Base-by-base conservation (phyloP, 2,113 vertebrate species). In the Tragelaphus imberbis region DNA sequence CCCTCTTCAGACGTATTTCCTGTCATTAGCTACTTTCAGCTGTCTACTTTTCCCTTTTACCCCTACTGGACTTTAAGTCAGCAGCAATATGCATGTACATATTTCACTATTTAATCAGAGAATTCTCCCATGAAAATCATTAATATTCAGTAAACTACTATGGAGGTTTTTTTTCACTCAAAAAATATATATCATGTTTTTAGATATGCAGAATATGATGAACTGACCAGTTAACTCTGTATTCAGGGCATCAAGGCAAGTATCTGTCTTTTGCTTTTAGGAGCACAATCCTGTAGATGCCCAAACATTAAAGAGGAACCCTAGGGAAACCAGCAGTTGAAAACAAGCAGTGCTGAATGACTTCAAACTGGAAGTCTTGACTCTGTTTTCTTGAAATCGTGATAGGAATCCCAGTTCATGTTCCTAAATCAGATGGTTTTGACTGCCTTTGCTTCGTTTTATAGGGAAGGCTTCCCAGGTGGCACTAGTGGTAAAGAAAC, bases 311-410 rank as follows among this genome's bases (percentile, higher is more conserved):
- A 97, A 97, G 94, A 80, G 7, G 40, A n/a, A 84, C 90, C 49
- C 0, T 0, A 89, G 40, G 12, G 65, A 97, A 94, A 87, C 91
- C n/a, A 81, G 28, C n/a, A 90, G 63, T 84, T 95, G 58, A 77
- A 89, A 63, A 94, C 93, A 95, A 93, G 19, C 19, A 85, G 10
- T 27, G 40, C 71, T 28, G 55, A 95, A 92, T 96, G 55, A 81
- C 86, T 96, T 96, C 79, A 95, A 65, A 90, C 94, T n/a, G 63
- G 30, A 88, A 92, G 87, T 77, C 95, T 94, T 88, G 95, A 95
- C 90, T 93, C 95, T 92, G 47, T 80, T 86, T 84, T 88, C 96
- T 77, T 90, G 88, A 97, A 90, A 77, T 96, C 71, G 47, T 63
- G n/a, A 7, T 53, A 91, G 89, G 86, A 96, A 93, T 80, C 36